Percentiles rank a stretch among this genome's conserved stretches.
phyloP scores from a whole-genome alignment of 2,797 vertebrate genomes.

The Distichodus sexfasciatus region DNA sequence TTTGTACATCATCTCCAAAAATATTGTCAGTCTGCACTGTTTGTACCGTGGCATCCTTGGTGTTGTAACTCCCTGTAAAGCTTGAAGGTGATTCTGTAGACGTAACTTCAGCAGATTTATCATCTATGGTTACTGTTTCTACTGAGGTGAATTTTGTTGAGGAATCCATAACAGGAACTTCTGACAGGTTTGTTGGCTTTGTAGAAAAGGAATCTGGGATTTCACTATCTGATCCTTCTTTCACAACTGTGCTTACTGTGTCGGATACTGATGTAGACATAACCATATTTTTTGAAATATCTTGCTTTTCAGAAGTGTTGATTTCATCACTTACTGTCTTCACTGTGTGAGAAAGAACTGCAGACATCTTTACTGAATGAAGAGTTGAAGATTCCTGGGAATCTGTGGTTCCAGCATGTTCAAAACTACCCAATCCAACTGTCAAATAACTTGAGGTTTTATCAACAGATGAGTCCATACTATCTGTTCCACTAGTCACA shows the following conservation, averaged over 20 bases:
- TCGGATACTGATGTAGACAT: neutral
- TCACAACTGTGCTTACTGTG: neutral
- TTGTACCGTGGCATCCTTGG: neutral
- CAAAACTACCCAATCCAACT: too few species aligned
- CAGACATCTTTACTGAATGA: neutral
- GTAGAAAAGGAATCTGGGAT: slow-evolving; percentile 8
- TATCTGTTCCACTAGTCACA: too few species aligned
- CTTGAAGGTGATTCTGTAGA: neutral
- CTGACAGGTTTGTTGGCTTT: neutral
- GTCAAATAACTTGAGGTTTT: too few species aligned
- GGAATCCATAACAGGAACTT: neutral
- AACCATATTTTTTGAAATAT: slow-evolving; percentile 8
- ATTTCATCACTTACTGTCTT: too few species aligned
- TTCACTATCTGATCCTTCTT: slow-evolving; percentile 22
- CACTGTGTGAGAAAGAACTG: neutral
- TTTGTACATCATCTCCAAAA: neutral
- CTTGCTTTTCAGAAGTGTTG: neutral
- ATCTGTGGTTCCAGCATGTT: too few species aligned
- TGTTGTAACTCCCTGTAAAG: neutral
- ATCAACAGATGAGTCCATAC: too few species aligned
- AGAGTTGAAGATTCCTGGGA: neutral
- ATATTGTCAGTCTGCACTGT: neutral
- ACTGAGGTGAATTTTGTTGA: slow-evolving; percentile 5
- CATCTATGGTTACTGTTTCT: neutral
- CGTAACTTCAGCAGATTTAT: slow-evolving; percentile 21